These are phyloP conservation scores for Andrena dorsata DNA, from an alignment of 2,888 invertebrate genomes.

Conservation along the genomic window DNA sequence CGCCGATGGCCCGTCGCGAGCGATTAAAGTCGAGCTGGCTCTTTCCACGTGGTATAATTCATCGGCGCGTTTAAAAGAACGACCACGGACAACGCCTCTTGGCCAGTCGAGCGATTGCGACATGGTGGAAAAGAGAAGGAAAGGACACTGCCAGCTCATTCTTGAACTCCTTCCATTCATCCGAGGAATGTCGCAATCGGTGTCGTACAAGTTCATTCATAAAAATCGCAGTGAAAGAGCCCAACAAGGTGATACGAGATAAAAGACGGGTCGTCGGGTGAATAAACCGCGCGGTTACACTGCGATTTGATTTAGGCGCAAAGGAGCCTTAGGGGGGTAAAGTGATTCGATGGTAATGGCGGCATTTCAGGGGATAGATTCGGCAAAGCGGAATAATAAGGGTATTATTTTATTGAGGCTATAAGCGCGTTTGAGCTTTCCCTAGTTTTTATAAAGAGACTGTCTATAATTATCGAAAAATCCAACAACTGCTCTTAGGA, in stretches of 20 bases:
- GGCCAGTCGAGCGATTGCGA: constrained; percentile 55
- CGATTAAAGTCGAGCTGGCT: constrained; percentile 34
- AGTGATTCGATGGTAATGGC: too few species aligned
- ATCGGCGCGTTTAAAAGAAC: constrained; percentile 24
- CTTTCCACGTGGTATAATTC: constrained; percentile 32
- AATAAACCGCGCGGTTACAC: background rate
- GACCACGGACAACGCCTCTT: constrained; percentile 11
- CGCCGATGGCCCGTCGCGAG: constrained; percentile 20
- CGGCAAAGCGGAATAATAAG: too few species aligned
- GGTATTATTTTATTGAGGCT: too few species aligned
- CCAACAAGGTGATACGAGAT: background rate
- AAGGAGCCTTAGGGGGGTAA: too few species aligned
- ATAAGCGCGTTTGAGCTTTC: too few species aligned
- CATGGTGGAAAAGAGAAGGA: constrained; percentile 42
- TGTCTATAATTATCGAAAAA: too few species aligned
- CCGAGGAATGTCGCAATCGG: constrained; percentile 61
- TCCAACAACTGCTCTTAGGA: too few species aligned
- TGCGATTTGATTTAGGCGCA: background rate
- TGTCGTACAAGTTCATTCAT: constrained; percentile 62
- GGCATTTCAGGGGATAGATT: too few species aligned
- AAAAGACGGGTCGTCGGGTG: background rate
- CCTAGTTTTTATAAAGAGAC: too few species aligned
- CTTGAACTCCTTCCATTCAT: constrained; percentile 71
- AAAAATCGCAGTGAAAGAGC: constrained; percentile 58
- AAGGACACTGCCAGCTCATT: constrained; percentile 65